phyloP scores from a whole-genome alignment of 2,888 invertebrate species.

The Helicoverpa assulta region DNA sequence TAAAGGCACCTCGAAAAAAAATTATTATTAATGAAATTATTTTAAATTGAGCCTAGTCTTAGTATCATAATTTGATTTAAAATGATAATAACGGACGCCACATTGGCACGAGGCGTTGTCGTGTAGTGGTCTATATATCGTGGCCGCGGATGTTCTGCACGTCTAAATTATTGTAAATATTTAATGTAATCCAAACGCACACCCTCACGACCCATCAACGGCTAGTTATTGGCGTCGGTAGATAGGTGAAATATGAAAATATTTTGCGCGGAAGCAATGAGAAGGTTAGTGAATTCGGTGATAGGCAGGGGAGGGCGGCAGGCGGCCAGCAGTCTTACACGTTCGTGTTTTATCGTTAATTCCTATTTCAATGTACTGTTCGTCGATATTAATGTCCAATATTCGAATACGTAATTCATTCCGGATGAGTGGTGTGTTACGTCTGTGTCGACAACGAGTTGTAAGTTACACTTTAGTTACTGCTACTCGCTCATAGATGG shows the following conservation, averaged over 20 bases:
- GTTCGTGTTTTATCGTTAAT: constrained; percentile 74
- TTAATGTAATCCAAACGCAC: constrained; percentile 75
- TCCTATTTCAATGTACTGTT: constrained; percentile 79
- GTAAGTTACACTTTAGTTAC: constrained; percentile 60
- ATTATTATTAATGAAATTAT: constrained; percentile 83
- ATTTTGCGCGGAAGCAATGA: constrained; percentile 82
- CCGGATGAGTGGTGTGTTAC: constrained; percentile 71
- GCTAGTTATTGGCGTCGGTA: constrained; percentile 72
- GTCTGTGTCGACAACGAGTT: constrained; percentile 64
- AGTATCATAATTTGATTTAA: constrained; percentile 86
- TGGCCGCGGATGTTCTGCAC: constrained; percentile 49
- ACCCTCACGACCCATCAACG: constrained; percentile 73
- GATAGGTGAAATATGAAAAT: constrained; percentile 77
- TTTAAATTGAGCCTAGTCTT: constrained; percentile 89
- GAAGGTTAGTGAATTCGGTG: constrained; percentile 89
- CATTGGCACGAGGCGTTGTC: constrained; percentile 65
- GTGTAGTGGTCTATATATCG: constrained; percentile 29
- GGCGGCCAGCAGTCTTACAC: constrained; percentile 51
- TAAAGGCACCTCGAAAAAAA: constrained; percentile 84
- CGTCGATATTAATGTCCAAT: constrained; percentile 79
- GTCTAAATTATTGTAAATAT: constrained; percentile 71
- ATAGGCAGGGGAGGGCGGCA: constrained; percentile 73
- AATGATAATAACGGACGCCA: constrained; percentile 72
- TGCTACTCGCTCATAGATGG: constrained; percentile 71
- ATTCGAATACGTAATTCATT: constrained; percentile 80